phyloP scores from a whole-genome alignment of 2,797 vertebrate genomes.

The Poecilia wingei region DNA sequence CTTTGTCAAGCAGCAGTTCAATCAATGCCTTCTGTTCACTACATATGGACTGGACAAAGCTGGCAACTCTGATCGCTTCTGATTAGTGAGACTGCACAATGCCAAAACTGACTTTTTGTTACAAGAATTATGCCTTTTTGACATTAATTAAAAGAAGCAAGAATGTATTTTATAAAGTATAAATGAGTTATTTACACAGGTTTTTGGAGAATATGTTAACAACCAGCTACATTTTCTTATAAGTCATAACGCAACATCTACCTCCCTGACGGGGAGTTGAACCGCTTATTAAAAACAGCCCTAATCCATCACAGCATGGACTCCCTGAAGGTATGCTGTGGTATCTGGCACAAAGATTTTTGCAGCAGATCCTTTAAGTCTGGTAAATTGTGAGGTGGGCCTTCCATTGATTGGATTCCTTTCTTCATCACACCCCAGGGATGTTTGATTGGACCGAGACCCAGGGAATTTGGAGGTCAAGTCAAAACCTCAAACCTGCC shows the following conservation, averaged over 20 bases:
- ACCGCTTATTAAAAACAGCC: not conserved
- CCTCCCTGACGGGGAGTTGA: not conserved
- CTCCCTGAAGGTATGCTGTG: not conserved
- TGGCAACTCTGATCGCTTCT: slow-evolving; percentile 70
- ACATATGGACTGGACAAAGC: slow-evolving; percentile 66
- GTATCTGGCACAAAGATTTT: not conserved
- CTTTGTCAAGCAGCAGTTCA: slow-evolving; percentile 81
- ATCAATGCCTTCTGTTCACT: slow-evolving; percentile 76
- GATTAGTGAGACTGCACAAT: slow-evolving; percentile 57
- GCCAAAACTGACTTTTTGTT: slow-evolving; percentile 23
- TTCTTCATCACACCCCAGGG: not conserved
- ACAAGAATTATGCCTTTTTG: not conserved
- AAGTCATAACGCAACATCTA: not conserved
- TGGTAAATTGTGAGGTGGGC: not conserved
- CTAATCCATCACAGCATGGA: not conserved
- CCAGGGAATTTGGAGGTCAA: not conserved
- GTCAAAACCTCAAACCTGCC: not conserved
- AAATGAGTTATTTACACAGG: not conserved
- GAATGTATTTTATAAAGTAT: not conserved
- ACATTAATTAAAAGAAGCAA: not conserved
- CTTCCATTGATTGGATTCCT: not conserved
- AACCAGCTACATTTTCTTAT: not conserved
- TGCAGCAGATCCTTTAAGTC: not conserved
- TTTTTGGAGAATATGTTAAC: not conserved
- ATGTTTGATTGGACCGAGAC: not conserved